Percentiles rank a stretch among this genome's conserved stretches.
Conservation (phyloP, 2,113 vertebrate genomes). For the Cephalopterus ornatus region DNA sequence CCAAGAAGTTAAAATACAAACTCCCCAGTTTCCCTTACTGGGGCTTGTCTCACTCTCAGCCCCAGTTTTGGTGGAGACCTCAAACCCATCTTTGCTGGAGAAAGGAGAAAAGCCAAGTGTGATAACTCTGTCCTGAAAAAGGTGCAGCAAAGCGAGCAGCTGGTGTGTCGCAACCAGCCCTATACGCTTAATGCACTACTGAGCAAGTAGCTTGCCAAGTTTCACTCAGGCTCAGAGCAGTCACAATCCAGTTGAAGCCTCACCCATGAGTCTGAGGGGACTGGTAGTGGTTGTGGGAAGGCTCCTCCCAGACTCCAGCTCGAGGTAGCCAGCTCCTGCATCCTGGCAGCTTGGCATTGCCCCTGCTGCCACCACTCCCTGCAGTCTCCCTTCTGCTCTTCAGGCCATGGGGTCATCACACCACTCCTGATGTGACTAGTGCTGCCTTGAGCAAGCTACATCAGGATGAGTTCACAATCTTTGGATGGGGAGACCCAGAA, state of each 20-base stretch:
- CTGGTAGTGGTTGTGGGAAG: background rate
- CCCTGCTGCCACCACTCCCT: background rate
- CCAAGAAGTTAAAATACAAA: background rate
- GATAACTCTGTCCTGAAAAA: background rate
- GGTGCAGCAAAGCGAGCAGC: rapidly evolving
- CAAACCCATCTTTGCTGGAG: background rate
- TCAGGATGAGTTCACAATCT: background rate
- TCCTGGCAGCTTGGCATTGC: background rate
- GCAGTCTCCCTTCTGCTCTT: background rate
- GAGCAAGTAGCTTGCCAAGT: background rate
- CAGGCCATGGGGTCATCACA: background rate
- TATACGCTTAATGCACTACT: rapidly evolving
- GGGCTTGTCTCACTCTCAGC: background rate
- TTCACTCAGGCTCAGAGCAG: background rate
- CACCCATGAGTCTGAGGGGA: rapidly evolving
- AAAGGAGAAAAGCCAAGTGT: background rate
- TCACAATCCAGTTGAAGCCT: background rate
- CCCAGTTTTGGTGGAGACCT: background rate
- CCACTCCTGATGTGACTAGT: background rate
- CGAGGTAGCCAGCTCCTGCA: background rate
- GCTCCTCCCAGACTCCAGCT: rapidly evolving
- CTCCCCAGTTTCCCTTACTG: background rate
- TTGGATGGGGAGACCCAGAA: background rate
- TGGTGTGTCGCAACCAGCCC: rapidly evolving
- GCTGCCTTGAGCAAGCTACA: background rate